phyloP scores from a whole-genome alignment of 1,140 invertebrate genomes.

The Pachyrhynchus sulphureomaculatus region DNA sequence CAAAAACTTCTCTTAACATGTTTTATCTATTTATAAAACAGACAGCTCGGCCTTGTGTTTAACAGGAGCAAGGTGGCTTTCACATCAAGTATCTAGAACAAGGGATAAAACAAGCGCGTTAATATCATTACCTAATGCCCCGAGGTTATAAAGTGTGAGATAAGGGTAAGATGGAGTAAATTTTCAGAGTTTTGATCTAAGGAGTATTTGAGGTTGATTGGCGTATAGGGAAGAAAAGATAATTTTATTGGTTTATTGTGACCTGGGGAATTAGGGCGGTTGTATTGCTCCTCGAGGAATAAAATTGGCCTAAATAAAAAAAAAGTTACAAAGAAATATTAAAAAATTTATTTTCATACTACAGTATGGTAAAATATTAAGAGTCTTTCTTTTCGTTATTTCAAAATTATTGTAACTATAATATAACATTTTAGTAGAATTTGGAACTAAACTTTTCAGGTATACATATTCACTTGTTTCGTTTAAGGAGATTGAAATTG shows the following conservation, averaged over 20 bases:
- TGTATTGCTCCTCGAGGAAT: neutral
- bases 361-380: too few species aligned
- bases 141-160: conserved; percentile 19
- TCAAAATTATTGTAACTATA: too few species aligned
- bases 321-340: too few species aligned
- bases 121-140: conserved; percentile 22
- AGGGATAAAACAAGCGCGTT: conserved; percentile 9
- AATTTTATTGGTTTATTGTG: conserved; percentile 20
- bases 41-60: too few species aligned
- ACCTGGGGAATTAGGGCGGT: neutral
- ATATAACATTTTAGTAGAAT: too few species aligned
- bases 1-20: too few species aligned
- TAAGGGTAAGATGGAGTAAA: conserved; percentile 17
- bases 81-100: conserved; percentile 16
- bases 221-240: conserved; percentile 22
- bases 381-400: too few species aligned
- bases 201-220: conserved; percentile 13
- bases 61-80: conserved; percentile 8
- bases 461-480: too few species aligned
- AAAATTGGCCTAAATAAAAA: neutral
- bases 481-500: too few species aligned
- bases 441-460: too few species aligned
- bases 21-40: too few species aligned
- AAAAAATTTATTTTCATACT: too few species aligned
- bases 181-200: conserved; percentile 15